A percentile compares a stretch with the other conserved stretches of the same genome.
Conservation (phyloP, 2,113 vertebrate species). For the Rhegmatorhina hoffmannsi region DNA sequence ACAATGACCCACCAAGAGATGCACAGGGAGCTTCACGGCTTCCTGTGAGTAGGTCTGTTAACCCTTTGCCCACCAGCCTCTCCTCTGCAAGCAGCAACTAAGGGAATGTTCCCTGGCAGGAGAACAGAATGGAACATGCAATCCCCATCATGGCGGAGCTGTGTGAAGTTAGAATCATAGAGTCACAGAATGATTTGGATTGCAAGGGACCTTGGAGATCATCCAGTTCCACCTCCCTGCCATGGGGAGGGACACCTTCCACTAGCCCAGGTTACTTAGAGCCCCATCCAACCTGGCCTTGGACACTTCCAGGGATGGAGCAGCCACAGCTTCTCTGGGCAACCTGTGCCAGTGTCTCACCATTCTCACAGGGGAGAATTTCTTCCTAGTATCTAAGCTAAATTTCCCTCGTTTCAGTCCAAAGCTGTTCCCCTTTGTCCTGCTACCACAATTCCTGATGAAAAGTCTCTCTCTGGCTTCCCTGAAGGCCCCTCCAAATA, state of each 20-base stretch:
- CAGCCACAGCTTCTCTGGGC: background rate
- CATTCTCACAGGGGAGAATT: background rate
- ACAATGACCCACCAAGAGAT: slow-evolving; percentile 30
- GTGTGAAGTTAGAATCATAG: background rate
- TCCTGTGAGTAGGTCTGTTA: slow-evolving; percentile 12
- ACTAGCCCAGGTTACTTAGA: background rate
- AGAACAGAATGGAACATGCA: background rate
- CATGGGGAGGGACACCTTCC: background rate
- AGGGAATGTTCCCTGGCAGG: background rate
- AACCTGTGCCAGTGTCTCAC: background rate
- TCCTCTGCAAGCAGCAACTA: background rate
- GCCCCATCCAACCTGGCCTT: background rate
- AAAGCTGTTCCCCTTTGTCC: background rate
- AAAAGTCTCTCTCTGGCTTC: background rate
- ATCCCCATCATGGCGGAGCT: background rate
- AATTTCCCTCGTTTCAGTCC: background rate
- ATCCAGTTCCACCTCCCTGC: accelerated
- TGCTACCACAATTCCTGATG: background rate
- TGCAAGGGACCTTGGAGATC: background rate
- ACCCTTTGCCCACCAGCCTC: background rate
- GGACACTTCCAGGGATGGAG: background rate
- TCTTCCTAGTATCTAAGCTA: background rate
- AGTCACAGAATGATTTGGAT: background rate
- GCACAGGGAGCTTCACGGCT: background rate
- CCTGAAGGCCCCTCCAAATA: background rate